Base-by-base conservation (phyloP, 2,797 vertebrate genomes). In the Malurus splendens region DNA sequence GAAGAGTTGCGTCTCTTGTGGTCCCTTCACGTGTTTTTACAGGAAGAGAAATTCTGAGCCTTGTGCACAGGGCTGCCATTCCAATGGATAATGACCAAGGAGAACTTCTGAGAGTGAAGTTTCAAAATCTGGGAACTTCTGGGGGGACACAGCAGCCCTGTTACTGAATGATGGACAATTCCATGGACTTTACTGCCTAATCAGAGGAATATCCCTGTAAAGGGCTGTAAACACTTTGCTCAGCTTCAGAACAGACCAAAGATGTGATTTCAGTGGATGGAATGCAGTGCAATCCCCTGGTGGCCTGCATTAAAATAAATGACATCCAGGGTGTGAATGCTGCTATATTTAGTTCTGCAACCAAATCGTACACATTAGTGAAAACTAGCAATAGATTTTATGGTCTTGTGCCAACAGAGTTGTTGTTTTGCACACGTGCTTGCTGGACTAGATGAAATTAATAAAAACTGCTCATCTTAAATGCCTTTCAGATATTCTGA, bases 1-100 rank as follows among this genome's bases (percentile, higher is more conserved):
- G 54, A 71, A 20, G 4, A 4, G 10, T 61, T 7, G 2, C 2
- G 10, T 32, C 75, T 57, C 16, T 54, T 36, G 27, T 28, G 12
- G 14, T 54, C 42, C 7, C 38, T 74, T 74, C 36, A 44, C 0
- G 0, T 0, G 2, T 14, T 67, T 82, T 64, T 80, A 25, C 5
- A 9, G 28, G 33, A 33, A 39, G 50, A 64, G 32, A 47, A 48
- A 48, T 76, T 48, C 28, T 68, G 33, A 60, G 9, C 7, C 17
- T 68, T 59, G 16, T 11, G 17, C 33, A 47, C 5, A 56, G 33
- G 64, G 17, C 18, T 85, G 33, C 25, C 5, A 3, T 30, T 38
- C 47, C 38, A 9, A 3, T 4, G 27, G 32, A 7, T 39, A 60
- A 23, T 51, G 20, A 33, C 24, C 20, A 55, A 70, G 30, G 11